Percentiles rank a stretch among this genome's conserved stretches.
phyloP scores from a whole-genome alignment of 2,113 vertebrate species.

The Microcebus murinus region DNA sequence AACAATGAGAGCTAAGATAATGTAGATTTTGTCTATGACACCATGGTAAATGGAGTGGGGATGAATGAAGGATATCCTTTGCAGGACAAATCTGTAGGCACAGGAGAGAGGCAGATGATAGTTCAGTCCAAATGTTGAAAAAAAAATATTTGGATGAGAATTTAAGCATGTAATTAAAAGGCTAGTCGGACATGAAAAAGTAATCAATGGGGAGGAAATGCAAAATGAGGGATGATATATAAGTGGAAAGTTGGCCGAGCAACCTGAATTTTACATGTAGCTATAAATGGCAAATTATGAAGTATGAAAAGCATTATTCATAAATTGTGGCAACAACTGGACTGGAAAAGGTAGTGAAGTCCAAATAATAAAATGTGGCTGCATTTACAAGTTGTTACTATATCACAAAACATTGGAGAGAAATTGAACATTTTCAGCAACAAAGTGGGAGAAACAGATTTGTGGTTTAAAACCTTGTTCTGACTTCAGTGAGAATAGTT shows the following conservation, averaged over 20 bases:
- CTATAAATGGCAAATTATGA: neutral
- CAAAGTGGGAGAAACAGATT: neutral
- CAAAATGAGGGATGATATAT: neutral
- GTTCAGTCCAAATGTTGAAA: neutral
- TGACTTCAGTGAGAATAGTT: neutral
- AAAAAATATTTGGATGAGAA: neutral
- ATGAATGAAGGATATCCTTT: neutral
- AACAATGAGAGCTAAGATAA: neutral
- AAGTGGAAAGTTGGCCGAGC: neutral
- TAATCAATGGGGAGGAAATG: neutral
- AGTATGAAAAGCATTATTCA: neutral
- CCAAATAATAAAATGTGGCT: neutral
- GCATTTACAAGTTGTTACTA: neutral
- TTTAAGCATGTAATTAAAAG: neutral
- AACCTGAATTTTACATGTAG: neutral
- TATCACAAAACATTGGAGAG: neutral
- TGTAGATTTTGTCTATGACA: neutral
- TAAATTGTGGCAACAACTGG: neutral
- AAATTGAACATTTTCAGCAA: neutral
- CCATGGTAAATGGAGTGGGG: neutral
- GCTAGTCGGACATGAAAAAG: neutral
- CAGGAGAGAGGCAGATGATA: neutral
- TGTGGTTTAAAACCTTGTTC: neutral
- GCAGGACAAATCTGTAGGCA: neutral
- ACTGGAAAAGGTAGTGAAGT: neutral